Base-by-base conservation (phyloP, 2,113 vertebrate species). In the Platysternon megacephalum region DNA sequence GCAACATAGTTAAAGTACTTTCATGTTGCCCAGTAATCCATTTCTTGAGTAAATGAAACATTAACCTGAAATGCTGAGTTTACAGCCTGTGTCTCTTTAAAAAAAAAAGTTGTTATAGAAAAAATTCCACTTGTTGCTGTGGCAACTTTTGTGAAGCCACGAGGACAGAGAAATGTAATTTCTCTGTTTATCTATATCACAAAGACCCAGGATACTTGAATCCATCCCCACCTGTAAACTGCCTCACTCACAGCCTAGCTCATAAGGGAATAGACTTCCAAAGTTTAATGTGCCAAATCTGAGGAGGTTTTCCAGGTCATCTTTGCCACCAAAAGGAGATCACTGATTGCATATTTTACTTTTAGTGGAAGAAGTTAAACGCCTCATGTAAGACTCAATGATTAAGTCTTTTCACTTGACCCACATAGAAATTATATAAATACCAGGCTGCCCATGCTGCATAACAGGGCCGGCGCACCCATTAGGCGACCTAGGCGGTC, bases 401-500 rank as follows among this genome's bases (percentile, higher is more conserved):
- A 46, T 78, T 46, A 46, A 46, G 42, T 78, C 42, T 78, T 44
- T 78, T 78, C 86, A 42, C 78, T 94, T 72, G 74, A 44, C 72
- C 48, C 82, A 82, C 22, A 80, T 74, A 90, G 52, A 52, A 90
- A 46, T 90, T 44, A 12, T 86, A 51, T 91, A 79, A 95, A 95
- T 97, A 96, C 87, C 91, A 94, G 44, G 55, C 85, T 91, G 83
- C 72, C 72, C 93, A 95, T 92, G 86, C 82, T 89, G 48, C 81
- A 89, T n/a, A n/a, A n/a, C n/a, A n/a, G n/a, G n/a, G n/a, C n/a
- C n/a, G n/a, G n/a, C n/a, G n/a, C n/a, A n/a, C n/a, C n/a, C n/a
- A n/a, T n/a, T n/a, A n/a, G n/a, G n/a, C n/a, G n/a, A n/a, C n/a
- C n/a, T n/a, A n/a, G n/a, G n/a, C n/a, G n/a, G n/a, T n/a, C n/a